phyloP scores from a whole-genome alignment of 2,888 invertebrate genomes.

The Odiellus spinosus region DNA sequence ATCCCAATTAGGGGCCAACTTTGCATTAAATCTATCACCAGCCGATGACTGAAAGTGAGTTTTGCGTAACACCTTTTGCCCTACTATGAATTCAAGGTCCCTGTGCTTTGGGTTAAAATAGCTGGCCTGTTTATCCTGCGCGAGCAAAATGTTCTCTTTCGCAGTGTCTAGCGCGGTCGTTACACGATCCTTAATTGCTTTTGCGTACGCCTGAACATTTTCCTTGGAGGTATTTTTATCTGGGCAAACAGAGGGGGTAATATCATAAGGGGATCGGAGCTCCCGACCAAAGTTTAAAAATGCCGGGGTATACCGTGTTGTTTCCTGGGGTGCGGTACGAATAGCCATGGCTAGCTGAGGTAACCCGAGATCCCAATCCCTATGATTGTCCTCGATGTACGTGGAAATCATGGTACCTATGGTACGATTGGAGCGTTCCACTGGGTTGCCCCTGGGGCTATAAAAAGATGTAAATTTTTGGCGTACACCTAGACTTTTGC shows the following conservation, averaged over 20 bases:
- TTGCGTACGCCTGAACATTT: no score
- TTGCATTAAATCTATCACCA: no score
- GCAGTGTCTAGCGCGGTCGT: no score
- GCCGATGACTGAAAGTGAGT: no score
- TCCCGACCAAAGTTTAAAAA: conserved; percentile 5
- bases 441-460: conserved; percentile 9
- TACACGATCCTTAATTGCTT: no score
- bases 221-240: no score
- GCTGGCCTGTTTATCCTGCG: no score
- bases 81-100: no score
- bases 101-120: no score
- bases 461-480: conserved; percentile 4
- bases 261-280: conserved; percentile 3
- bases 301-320: background rate
- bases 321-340: background rate
- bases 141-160: no score
- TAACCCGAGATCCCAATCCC: background rate
- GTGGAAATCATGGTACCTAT: conserved; percentile 6
- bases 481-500: background rate
- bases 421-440: conserved; percentile 6
- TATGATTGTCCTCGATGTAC: conserved; percentile 1
- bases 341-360: conserved; percentile 6
- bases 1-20: no score
- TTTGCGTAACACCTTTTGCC: no score
- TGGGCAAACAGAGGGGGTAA: background rate